Base-by-base conservation (phyloP, 2,888 invertebrate genomes). In the Andrena bicolor region DNA sequence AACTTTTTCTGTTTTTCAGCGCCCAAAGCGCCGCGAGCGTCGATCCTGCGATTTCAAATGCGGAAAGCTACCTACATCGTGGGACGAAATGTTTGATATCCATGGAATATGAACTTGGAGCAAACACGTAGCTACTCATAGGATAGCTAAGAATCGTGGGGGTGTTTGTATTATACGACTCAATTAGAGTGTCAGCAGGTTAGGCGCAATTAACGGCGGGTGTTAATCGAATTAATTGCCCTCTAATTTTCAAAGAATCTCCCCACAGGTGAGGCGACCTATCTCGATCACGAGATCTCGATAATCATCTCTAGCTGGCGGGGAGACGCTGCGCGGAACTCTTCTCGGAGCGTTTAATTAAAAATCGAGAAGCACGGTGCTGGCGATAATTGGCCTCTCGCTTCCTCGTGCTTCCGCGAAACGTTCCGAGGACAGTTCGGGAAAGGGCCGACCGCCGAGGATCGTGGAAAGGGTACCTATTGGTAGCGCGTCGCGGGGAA, bases 401-500 rank as follows among this genome's bases (percentile, higher is more conserved):
- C 32, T 65, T 83, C 69, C 58, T 70, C 56, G 35, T 51, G 49
- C 48, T 78, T 73, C 77, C 69, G 35, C 68, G 70, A 82, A 78
- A 58, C 75, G 10, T 23, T n/a, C 35, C 35, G 61, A 35, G 20
- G 60, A 74, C 66, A 64, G 63, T 69, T 83, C 53, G 69, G 26
- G 28, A 78, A 69, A 69, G 66, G 49, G 61, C 78, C 51, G 51
- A n/a, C 26, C 32, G 63, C n/a, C n/a, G 72, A 71, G 51, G 61
- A 69, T 72, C 73, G 66, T 51, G 35, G 73, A 35, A 60, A 75
- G 66, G 71, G 41, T 1, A 41, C 4, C 41, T 53, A 79, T 70
- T 58, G 65, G 60, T 58, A 48, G 65, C 32, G 53, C 74, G 63
- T 76, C 49, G 48, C 58, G 77, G 80, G 82, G 84, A 86, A 88